These are phyloP conservation scores for Apis laboriosa DNA, from an alignment of 1,140 invertebrate species.

Conservation along the genomic window DNA sequence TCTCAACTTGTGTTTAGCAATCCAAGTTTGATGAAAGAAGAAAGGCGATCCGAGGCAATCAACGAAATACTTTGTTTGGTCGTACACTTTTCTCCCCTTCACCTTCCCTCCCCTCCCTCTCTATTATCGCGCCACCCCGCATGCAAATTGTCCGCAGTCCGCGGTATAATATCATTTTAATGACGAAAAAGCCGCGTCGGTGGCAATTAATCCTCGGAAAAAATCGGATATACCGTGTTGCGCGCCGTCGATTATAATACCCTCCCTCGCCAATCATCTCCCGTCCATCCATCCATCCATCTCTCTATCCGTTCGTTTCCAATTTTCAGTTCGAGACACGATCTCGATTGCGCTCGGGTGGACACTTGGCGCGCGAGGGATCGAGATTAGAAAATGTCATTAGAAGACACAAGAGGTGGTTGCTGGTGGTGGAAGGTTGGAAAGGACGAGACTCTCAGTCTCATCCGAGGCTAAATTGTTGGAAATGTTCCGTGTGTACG, in stretches of 20 bases:
- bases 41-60: slow-evolving; percentile 69
- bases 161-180: slow-evolving; percentile 78
- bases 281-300: slow-evolving; percentile 20
- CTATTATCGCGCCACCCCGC: slow-evolving; percentile 47
- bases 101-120: neutral
- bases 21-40: slow-evolving; percentile 49
- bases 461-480: slow-evolving; percentile 47
- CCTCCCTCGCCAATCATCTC: slow-evolving; percentile 5
- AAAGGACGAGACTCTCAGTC: slow-evolving; percentile 14
- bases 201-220: slow-evolving; percentile 70
- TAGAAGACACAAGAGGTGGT: slow-evolving; percentile 51
- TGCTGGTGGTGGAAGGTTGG: neutral
- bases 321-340: neutral
- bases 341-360: neutral
- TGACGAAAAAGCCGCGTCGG: slow-evolving; percentile 69
- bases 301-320: neutral
- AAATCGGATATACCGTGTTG: slow-evolving; percentile 42
- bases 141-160: slow-evolving; percentile 72
- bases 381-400: slow-evolving; percentile 78
- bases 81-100: slow-evolving; percentile 31
- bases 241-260: slow-evolving; percentile 61
- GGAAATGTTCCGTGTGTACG: slow-evolving; percentile 20
- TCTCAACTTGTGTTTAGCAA: slow-evolving; percentile 42
- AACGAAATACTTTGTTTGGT: slow-evolving; percentile 74
- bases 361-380: slow-evolving; percentile 49